These are phyloP conservation scores for Mythimna pallens DNA, from an alignment of 2,888 invertebrate species.

Conservation along the genomic window DNA sequence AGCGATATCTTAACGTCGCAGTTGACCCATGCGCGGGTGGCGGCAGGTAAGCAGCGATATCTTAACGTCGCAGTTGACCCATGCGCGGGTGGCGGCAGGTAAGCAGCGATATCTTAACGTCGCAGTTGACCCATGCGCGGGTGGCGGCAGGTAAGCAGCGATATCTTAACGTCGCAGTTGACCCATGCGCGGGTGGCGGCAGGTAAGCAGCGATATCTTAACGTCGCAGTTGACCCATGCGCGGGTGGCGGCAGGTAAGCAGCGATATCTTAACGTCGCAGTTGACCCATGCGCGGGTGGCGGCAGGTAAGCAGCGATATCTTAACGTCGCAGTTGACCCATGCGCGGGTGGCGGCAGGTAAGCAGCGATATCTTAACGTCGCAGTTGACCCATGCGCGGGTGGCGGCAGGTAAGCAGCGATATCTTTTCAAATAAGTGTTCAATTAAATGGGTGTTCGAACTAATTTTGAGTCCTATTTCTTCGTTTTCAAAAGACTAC, in stretches of 20 bases:
- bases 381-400: neutral
- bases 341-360: neutral
- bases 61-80: neutral
- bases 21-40: neutral
- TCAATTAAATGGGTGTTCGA: constrained; percentile 15
- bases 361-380: too few relatives aligned
- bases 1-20: too few relatives aligned
- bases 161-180: constrained; percentile 12
- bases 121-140: neutral
- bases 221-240: neutral
- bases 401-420: neutral
- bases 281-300: neutral
- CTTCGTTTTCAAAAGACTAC: neutral
- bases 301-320: neutral
- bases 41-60: neutral
- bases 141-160: neutral
- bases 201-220: too few relatives aligned
- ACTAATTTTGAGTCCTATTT: neutral
- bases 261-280: too few relatives aligned
- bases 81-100: neutral
- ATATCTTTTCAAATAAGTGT: neutral
- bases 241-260: neutral
- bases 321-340: neutral
- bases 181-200: neutral
- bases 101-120: too few relatives aligned